phyloP scores from a whole-genome alignment of 2,797 vertebrate species.

The Cossypha niveicapilla region DNA sequence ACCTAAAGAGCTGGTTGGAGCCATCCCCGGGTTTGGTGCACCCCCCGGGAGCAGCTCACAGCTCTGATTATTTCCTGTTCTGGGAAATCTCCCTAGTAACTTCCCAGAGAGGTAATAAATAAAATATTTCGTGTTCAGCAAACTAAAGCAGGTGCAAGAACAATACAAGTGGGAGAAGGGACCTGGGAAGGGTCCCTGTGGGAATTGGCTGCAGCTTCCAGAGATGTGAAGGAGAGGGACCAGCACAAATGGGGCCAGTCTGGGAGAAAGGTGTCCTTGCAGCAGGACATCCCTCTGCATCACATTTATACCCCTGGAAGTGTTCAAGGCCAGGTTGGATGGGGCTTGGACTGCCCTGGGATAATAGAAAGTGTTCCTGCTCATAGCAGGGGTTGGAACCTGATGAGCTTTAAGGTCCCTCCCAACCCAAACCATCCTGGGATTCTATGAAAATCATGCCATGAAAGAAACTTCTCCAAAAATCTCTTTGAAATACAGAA shows the following conservation, averaged over 20 bases:
- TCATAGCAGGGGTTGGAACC: accelerated
- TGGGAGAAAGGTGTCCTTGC: background rate
- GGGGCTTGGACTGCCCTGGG: background rate
- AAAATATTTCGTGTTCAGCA: background rate
- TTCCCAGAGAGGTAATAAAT: background rate
- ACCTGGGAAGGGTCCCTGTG: background rate
- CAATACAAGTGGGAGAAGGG: background rate
- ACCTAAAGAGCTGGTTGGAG: background rate
- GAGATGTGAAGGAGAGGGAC: background rate
- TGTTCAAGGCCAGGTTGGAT: background rate
- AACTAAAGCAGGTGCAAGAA: background rate
- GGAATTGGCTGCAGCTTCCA: background rate
- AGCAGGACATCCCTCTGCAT: background rate
- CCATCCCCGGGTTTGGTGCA: background rate
- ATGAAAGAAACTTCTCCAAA: background rate
- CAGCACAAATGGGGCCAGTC: background rate
- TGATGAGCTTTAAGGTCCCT: background rate
- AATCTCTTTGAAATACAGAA: background rate
- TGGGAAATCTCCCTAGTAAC: background rate
- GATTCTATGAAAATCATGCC: background rate
- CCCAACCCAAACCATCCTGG: background rate
- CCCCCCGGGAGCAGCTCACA: background rate
- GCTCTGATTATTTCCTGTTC: background rate
- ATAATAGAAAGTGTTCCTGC: background rate
- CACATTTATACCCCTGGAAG: background rate